Conservation (phyloP, 2,113 vertebrate species). For the Electrona antarctica region DNA sequence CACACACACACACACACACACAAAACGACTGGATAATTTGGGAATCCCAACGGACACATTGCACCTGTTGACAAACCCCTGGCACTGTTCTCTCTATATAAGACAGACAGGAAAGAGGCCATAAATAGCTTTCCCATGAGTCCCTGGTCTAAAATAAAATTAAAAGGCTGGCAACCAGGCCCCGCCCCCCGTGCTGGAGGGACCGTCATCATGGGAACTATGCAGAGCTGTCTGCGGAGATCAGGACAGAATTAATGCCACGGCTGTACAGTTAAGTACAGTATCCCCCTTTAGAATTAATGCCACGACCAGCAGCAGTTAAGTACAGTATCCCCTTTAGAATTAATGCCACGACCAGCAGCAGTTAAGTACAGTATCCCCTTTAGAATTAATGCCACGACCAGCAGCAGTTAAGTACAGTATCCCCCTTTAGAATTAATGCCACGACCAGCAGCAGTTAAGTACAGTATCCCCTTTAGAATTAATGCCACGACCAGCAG, state of each 20-base stretch:
- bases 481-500: slow-evolving; percentile 65
- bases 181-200: slow-evolving; percentile 68
- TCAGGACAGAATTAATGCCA: slow-evolving; percentile 64
- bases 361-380: slow-evolving; percentile 8
- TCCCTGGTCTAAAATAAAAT: slow-evolving; percentile 79
- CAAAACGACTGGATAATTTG: slow-evolving; percentile 4
- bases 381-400: slow-evolving; percentile 64
- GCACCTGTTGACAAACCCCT: slow-evolving; percentile 78
- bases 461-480: slow-evolving; percentile 34
- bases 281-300: slow-evolving; percentile 44
- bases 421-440: slow-evolving; percentile 62
- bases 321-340: slow-evolving; percentile 29
- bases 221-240: slow-evolving; percentile 66
- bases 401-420: slow-evolving; percentile 1
- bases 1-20: neutral
- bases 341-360: slow-evolving; percentile 64
- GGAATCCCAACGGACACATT: slow-evolving; percentile 41
- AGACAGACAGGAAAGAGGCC: slow-evolving; percentile 69
- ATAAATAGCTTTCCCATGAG: slow-evolving; percentile 85
- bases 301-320: no score
- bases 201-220: slow-evolving; percentile 83
- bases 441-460: slow-evolving; percentile 40
- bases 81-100: slow-evolving; percentile 60
- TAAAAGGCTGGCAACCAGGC: slow-evolving; percentile 59
- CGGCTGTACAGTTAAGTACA: slow-evolving; percentile 12